Evolutionary conservation across 2,888 invertebrate genomes (phyloP).

Genomic region (Xestobium rufovillosum): DNA sequence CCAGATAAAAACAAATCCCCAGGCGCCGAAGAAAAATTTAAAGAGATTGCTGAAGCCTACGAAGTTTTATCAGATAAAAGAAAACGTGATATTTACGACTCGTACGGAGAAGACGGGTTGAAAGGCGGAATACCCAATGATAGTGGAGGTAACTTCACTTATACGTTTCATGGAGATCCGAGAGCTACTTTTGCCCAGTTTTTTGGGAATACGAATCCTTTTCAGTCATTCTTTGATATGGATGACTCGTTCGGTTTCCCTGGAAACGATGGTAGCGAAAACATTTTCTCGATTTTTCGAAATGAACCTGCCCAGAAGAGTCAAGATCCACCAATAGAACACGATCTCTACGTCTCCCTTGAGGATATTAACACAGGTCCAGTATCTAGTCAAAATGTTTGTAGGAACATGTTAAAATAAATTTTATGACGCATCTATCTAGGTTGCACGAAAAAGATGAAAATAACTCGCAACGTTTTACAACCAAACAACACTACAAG

Average conservation of each 20-base stretch:
- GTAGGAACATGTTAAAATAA: no score
- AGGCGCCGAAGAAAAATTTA: constrained; percentile 90
- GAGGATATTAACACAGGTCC: constrained; percentile 79
- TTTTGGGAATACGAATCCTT: constrained; percentile 90
- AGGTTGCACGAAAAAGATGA: constrained; percentile 95
- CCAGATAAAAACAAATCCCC: constrained; percentile 95
- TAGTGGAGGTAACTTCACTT: constrained; percentile 56
- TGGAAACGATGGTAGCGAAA: background rate
- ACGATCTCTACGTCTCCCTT: constrained; percentile 79
- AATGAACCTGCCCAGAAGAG: constrained; percentile 56
- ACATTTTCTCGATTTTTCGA: constrained; percentile 31
- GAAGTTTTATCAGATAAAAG: constrained; percentile 92
- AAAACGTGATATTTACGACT: constrained; percentile 88
- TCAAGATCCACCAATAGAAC: constrained; percentile 82
- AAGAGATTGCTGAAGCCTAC: constrained; percentile 94
- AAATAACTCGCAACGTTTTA: constrained; percentile 81
- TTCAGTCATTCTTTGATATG: constrained; percentile 75
- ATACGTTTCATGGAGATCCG: constrained; percentile 90
- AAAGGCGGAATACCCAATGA: constrained; percentile 61
- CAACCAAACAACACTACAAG: constrained; percentile 68
- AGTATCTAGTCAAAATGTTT: no score
- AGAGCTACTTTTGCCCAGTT: constrained; percentile 93
- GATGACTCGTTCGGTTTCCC: constrained; percentile 49
- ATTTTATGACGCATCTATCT: no score
- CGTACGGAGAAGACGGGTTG: constrained; percentile 83